These are phyloP conservation scores for Dicyrtomina minuta DNA, from an alignment of 2,888 invertebrate species.

Conservation along the genomic window DNA sequence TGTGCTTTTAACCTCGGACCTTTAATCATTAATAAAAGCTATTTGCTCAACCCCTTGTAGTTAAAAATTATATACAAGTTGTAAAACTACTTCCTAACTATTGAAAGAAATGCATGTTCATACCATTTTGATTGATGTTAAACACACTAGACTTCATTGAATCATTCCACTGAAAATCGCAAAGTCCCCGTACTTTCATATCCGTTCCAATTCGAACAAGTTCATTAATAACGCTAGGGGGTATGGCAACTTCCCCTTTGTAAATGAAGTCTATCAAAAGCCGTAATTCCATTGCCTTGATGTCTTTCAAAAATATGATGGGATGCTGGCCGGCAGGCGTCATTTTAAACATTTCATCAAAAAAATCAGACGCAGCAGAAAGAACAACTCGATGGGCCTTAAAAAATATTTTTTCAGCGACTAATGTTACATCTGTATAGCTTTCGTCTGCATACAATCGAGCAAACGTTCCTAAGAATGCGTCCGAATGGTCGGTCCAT, in stretches of 20 bases:
- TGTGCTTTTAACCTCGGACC: too few relatives aligned
- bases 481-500: constrained; percentile 50
- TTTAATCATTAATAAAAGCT: too few relatives aligned
- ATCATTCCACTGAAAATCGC: constrained; percentile 26
- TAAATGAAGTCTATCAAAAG: constrained; percentile 48
- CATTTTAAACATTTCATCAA: constrained; percentile 48
- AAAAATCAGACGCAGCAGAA: constrained; percentile 47
- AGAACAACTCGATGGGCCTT: constrained; percentile 49
- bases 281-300: constrained; percentile 44
- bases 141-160: constrained; percentile 13
- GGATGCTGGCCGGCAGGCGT: constrained; percentile 46
- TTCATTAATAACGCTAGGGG: constrained; percentile 42
- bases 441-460: constrained; percentile 42
- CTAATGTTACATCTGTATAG: constrained; percentile 46
- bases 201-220: constrained; percentile 45
- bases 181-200: constrained; percentile 38
- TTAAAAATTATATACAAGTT: too few relatives aligned
- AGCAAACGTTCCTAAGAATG: constrained; percentile 44
- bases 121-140: constrained; percentile 10
- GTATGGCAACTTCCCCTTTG: constrained; percentile 47
- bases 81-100: too few relatives aligned
- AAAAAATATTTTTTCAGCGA: constrained; percentile 45
- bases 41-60: too few relatives aligned
- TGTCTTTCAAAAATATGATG: constrained; percentile 45
- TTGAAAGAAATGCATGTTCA: too few relatives aligned